A percentile compares a stretch with the other conserved stretches of the same genome.
These are phyloP conservation scores for Pomacea canaliculata DNA, from an alignment of 2,888 invertebrate genomes.

Conservation along the genomic window DNA sequence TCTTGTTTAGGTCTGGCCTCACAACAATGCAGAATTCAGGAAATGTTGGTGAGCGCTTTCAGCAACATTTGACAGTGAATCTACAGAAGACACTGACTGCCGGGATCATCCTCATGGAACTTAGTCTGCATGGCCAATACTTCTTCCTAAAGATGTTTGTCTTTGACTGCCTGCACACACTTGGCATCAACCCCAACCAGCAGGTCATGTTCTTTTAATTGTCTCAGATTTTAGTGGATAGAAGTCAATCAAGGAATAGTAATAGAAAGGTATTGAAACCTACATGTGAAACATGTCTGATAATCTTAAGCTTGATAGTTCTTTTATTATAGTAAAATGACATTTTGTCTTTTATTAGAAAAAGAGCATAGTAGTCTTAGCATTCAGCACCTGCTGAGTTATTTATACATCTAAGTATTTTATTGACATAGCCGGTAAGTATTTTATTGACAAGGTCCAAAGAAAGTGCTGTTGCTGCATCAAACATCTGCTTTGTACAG, in stretches of 20 bases:
- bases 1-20: conserved; percentile 2
- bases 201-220: conserved; percentile 42
- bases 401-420: too few species aligned
- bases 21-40: background rate
- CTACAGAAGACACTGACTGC: conserved; percentile 79
- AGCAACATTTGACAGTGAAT: conserved; percentile 33
- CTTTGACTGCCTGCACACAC: conserved; percentile 75
- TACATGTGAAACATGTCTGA: background rate
- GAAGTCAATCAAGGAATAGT: background rate
- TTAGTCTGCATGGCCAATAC: conserved; percentile 79
- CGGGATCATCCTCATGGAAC: conserved; percentile 79
- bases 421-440: too few species aligned
- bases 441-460: too few species aligned
- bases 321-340: too few species aligned
- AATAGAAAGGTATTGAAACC: background rate
- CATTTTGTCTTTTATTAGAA: too few species aligned
- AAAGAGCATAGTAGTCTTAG: too few species aligned
- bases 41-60: background rate
- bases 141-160: conserved; percentile 79
- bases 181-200: conserved; percentile 58
- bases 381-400: too few species aligned
- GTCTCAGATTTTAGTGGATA: background rate
- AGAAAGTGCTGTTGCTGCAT: too few species aligned
- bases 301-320: too few species aligned
- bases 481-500: too few species aligned